phyloP scores from a whole-genome alignment of 2,797 vertebrate genomes.

The Phataginus tetradactyla region DNA sequence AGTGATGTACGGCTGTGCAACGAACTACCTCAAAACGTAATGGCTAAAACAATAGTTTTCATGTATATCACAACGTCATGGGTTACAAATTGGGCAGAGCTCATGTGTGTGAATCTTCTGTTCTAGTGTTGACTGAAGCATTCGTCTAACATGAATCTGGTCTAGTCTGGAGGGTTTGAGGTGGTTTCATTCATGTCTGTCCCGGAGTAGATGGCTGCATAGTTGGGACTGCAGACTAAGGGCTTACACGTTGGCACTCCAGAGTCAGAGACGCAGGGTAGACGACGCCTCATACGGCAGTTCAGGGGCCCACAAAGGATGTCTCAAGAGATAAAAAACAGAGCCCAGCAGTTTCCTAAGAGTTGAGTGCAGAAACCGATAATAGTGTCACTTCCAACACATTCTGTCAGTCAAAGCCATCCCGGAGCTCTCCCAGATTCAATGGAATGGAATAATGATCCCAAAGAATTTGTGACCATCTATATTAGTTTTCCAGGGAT shows the following conservation, averaged over 20 bases:
- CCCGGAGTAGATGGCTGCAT: neutral
- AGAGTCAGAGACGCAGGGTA: rapidly evolving
- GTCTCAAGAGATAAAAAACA: neutral
- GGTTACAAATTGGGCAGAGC: neutral
- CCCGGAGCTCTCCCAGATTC: neutral
- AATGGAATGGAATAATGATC: neutral
- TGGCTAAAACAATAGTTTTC: neutral
- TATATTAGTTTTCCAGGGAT: neutral
- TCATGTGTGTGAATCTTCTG: neutral
- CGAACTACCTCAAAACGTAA: neutral
- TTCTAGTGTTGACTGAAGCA: neutral
- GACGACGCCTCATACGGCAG: neutral
- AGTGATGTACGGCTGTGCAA: neutral
- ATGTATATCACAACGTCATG: neutral
- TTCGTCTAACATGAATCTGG: neutral
- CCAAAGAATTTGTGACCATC: neutral
- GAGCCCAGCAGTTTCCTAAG: neutral
- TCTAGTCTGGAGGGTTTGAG: neutral
- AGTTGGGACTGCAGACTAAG: neutral
- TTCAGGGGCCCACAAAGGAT: neutral
- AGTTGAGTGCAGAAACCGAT: neutral
- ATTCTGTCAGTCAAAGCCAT: neutral
- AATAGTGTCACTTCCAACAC: neutral
- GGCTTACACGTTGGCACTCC: neutral
- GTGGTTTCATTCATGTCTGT: neutral